Conservation (phyloP, 92 coral and sea anemone genomes). For the Diadumene lineata region DNA sequence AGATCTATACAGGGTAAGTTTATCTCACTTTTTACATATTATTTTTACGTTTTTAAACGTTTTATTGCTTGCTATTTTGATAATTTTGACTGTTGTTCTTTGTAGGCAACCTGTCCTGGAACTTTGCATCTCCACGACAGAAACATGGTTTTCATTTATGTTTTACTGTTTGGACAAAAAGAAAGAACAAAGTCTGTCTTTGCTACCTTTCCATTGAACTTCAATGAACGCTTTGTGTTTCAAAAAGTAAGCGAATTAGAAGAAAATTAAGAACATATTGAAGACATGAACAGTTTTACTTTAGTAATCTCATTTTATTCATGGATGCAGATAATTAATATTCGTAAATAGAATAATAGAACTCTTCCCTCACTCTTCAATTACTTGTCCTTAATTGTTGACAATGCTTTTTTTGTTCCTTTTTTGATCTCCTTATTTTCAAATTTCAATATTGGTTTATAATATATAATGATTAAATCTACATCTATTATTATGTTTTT, state of each 20-base stretch:
- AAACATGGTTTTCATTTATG: conserved; percentile 85
- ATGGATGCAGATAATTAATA: too few relatives aligned
- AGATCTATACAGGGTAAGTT: conserved; percentile 85
- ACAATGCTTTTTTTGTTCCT: background rate
- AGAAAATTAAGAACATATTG: background rate
- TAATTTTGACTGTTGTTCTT: background rate
- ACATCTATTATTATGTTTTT: too few relatives aligned
- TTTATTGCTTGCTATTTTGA: background rate
- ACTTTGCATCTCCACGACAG: conserved; percentile 93
- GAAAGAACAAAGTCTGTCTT: conserved; percentile 94
- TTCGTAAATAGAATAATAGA: too few relatives aligned
- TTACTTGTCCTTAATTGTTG: background rate
- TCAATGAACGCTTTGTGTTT: conserved; percentile 85
- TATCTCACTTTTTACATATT: background rate
- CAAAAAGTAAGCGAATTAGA: conserved; percentile 63
- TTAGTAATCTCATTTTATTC: too few relatives aligned
- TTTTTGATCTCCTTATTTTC: too few relatives aligned
- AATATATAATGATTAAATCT: too few relatives aligned
- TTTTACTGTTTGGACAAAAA: conserved; percentile 69
- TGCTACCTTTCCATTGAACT: conserved; percentile 89
- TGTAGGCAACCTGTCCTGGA: conserved; percentile 92
- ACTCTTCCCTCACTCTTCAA: background rate
- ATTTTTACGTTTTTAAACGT: background rate
- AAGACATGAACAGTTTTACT: background rate
- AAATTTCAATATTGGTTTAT: too few relatives aligned